Evolutionary conservation across 2,113 vertebrate genomes (phyloP).

Genomic region (Nothobranchius kuhntae): DNA sequence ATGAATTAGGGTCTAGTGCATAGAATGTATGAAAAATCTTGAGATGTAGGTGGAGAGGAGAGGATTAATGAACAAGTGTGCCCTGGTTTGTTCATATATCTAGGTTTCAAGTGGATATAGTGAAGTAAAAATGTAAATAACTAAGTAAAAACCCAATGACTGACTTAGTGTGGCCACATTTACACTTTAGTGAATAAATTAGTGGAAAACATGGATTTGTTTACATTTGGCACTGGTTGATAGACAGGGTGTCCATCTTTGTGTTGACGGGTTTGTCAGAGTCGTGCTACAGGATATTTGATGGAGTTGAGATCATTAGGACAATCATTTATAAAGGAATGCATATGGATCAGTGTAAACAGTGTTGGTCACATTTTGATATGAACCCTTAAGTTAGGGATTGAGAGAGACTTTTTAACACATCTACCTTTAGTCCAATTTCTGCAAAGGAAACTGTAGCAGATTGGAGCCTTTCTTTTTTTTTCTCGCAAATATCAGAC

Average conservation of each 20-base stretch:
- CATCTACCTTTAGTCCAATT: too few species aligned
- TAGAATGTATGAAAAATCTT: conserved; percentile 57
- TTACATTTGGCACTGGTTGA: not conserved
- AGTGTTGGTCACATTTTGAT: too few species aligned
- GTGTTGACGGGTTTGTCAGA: not conserved
- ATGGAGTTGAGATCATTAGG: too few species aligned
- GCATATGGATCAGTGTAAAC: too few species aligned
- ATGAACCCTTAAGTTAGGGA: too few species aligned
- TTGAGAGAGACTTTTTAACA: too few species aligned
- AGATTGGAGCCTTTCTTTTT: accelerated
- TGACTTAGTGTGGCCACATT: conserved; percentile 44
- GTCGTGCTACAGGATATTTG: not conserved
- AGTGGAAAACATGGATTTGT: conserved; percentile 30
- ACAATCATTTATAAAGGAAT: too few species aligned
- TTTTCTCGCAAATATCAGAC: too few species aligned
- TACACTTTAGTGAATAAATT: conserved; percentile 19
- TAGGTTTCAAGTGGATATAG: conserved; percentile 57
- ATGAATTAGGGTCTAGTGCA: conserved; percentile 72
- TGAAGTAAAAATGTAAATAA: conserved; percentile 66
- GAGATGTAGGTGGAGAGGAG: conserved; percentile 49
- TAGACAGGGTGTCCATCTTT: not conserved
- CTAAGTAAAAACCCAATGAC: too few species aligned
- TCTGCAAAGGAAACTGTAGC: too few species aligned
- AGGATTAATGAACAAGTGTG: conserved; percentile 74
- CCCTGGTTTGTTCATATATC: conserved; percentile 33